phyloP scores from a whole-genome alignment of 2,797 vertebrate genomes.

The Pantherophis vulpinus region DNA sequence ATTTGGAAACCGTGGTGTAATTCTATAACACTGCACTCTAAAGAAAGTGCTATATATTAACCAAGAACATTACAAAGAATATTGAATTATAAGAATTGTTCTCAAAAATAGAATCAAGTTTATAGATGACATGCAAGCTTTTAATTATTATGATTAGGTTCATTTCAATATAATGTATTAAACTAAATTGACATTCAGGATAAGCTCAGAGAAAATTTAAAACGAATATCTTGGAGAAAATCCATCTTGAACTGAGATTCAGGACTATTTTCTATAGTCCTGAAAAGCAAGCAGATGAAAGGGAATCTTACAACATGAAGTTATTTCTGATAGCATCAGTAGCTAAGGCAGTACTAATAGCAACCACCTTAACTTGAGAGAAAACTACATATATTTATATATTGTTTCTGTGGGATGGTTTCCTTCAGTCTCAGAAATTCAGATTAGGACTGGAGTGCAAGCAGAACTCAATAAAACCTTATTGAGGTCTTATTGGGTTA shows the following conservation, averaged over 20 bases:
- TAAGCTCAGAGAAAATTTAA: conserved; percentile 23
- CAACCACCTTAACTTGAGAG: not conserved
- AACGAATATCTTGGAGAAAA: conserved; percentile 52
- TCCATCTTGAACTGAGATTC: conserved; percentile 32
- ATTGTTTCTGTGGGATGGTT: not conserved
- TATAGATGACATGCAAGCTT: conserved; percentile 9
- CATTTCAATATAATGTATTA: conserved; percentile 24
- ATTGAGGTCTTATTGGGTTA: conserved; percentile 13
- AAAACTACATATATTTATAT: not conserved
- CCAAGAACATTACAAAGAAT: not conserved
- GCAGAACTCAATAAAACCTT: conserved; percentile 5
- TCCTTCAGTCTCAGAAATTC: not conserved
- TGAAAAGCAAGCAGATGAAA: conserved; percentile 54
- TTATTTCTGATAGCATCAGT: conserved; percentile 46
- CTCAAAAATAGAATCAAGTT: not conserved
- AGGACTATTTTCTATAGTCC: not conserved
- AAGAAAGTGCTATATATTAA: conserved; percentile 21
- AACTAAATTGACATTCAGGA: not conserved
- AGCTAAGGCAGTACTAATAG: not conserved
- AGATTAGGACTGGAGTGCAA: conserved; percentile 39
- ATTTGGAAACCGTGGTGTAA: not conserved
- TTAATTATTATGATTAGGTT: not conserved
- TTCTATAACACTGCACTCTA: conserved; percentile 9
- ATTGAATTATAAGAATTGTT: not conserved
- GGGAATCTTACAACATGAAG: conserved; percentile 43